Evolutionary conservation across 2,888 invertebrate species (phyloP), one percentile per base, ranked within the genome.

Genomic region (Spisula subtruncata): DNA sequence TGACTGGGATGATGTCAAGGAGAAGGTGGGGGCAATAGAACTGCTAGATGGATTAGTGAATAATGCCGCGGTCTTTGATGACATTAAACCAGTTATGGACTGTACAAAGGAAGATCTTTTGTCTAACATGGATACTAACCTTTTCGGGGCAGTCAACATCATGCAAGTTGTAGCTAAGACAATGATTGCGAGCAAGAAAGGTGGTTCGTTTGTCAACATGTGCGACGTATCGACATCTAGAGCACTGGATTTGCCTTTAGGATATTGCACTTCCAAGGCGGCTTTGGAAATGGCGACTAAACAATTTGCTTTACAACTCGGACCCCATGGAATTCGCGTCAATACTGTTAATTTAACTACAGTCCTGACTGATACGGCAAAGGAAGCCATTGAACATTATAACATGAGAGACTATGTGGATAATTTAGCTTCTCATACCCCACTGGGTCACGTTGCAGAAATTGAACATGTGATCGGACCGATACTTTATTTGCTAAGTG

Each of bases 41-140:
- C 97, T 97, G 88, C 97, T 99, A 92, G 98, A 99, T 97, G 97
- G 98, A 8, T 96, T 99, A 46, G 98, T 99, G 0, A 99, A 99
- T 95, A 99, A 99, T 97, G 99, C 99, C 1, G 99, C 98, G 0
- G 96, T 98, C 41, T 98, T 98, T 2, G 97, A 98, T 60, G 97
- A 98, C 51, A 97, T 98, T 92, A 97, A 98, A 0, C 98, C 99
- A 94, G 80, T 83, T 35, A 97, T 98, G 0, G 97, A 98, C 79
- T 97, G 98, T 56, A 97, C 97, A 1, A 97, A 98, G 86, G 97
- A 98, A 83, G 97, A 98, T 91, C 97, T 98, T 95, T 98, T 98
- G 96, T 97, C 97, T 98, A 98, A 97, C 2, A 96, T 97, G 89
- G 97, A 98, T 96, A 97, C 98, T 0, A 99, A 99, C 97, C 98